Base-by-base conservation (phyloP, 2,888 invertebrate species). In the Crepidodera aurea region DNA sequence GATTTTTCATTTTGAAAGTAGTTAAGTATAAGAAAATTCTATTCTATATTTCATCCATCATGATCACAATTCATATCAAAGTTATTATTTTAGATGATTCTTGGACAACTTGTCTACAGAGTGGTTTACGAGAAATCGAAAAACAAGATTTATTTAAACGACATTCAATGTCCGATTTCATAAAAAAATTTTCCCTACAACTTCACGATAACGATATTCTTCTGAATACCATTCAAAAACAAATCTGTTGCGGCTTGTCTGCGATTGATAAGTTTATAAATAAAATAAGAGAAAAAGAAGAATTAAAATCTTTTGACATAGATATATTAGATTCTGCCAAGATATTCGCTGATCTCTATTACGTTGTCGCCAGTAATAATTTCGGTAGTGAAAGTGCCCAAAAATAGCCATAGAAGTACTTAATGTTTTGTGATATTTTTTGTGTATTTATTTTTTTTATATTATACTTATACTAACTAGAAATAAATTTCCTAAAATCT, bases 291-390 rank as follows among this genome's bases (percentile, higher is more conserved):
- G 27, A 34, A 12, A 44, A 53, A 12, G 53, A 39, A 37, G 46
- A 42, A 7, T 22, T 39, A 12, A 44, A 48, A 15, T 18, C 44
- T 3, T 15, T n/a, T 22, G 42, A 46, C 25, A 29, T 53, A 12
- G 53, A 51, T 46, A 12, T 60, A 4, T 4, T 60, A 18, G 53
- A 60, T 46, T 53, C 53, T 10, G 46, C 53, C 3, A 60, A 60
- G 37, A 60, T 60, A 53, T 60, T 60, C n/a, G 53, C 51, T 8
- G 60, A 60, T 53, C 44, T 60, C 16, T 50, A 51, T 29, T 51
- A 56, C 22, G 39, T 42, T n/a, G 25, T 59, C 10, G 48, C 54
- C 1, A 48, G 37, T 7, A 48, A 44, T n/a, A 40, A 54, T 18
- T 25, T 32, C 1, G 42, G 15, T 32, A 22, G 15, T 32, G 15